These are phyloP conservation scores for Tadarida brasiliensis DNA, from an alignment of 2,797 vertebrate genomes.

Conservation along the genomic window DNA sequence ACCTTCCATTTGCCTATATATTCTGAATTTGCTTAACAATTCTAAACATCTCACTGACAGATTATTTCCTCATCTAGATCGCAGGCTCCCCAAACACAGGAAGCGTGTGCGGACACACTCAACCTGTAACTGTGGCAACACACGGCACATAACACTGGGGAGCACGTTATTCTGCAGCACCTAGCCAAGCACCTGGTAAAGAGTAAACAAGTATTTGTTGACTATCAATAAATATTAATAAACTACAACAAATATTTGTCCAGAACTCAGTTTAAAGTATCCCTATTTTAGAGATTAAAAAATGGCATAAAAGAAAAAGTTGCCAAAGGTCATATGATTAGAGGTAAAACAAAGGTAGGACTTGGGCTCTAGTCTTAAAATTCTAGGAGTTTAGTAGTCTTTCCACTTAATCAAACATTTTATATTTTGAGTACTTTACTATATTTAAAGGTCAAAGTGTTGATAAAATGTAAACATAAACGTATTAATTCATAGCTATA, in stretches of 20 bases:
- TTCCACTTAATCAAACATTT: neutral
- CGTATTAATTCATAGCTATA: neutral
- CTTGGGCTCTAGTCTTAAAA: neutral
- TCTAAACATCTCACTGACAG: neutral
- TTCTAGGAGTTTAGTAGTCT: neutral
- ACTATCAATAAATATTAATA: neutral
- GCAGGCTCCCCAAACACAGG: neutral
- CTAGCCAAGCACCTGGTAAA: neutral
- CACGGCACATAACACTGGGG: neutral
- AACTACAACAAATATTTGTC: neutral
- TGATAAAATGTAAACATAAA: constrained; percentile 14
- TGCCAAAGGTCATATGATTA: neutral
- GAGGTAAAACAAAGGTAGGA: neutral
- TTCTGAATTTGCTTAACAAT: neutral
- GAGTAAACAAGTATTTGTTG: neutral
- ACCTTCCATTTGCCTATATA: neutral
- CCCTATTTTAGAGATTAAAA: neutral
- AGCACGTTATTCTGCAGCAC: neutral
- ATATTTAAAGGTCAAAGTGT: neutral
- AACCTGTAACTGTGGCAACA: neutral
- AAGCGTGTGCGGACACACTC: neutral
- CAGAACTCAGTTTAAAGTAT: neutral
- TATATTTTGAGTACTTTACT: neutral
- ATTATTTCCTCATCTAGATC: neutral
- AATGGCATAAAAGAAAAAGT: neutral